Conservation (phyloP, 2,888 invertebrate genomes). For the Adelphocoris suturalis region DNA sequence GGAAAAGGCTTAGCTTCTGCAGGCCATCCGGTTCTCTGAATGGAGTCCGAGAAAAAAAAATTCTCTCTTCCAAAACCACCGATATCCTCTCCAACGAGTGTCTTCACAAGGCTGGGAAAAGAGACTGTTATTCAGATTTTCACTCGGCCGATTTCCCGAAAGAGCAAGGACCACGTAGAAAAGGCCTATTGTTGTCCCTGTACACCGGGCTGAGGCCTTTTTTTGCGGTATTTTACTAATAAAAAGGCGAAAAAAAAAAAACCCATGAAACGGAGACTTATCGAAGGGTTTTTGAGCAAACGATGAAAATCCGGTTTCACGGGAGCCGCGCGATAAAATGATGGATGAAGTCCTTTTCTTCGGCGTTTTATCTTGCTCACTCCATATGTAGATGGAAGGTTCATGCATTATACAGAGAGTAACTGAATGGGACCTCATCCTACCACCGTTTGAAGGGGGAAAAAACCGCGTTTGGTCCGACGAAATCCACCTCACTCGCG, state of each 20-base stretch:
- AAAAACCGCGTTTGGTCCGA: constrained; percentile 7
- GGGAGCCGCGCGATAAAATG: constrained; percentile 32
- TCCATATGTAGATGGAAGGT: constrained; percentile 52
- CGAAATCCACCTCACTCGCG: not conserved
- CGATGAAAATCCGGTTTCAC: constrained; percentile 37
- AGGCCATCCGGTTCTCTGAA: constrained; percentile 2
- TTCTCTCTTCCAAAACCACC: not conserved
- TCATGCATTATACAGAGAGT: constrained; percentile 53
- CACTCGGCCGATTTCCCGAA: not conserved
- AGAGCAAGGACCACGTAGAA: not conserved
- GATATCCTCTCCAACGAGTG: not conserved
- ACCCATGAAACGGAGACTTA: not conserved
- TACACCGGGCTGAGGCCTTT: not conserved
- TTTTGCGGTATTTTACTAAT: not conserved
- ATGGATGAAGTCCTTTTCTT: constrained; percentile 44
- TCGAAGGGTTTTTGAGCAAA: constrained; percentile 25
- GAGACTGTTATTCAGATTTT: constrained; percentile 23
- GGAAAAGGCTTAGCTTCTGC: constrained; percentile 1
- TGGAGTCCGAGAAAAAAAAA: not conserved
- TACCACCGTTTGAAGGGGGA: not conserved
- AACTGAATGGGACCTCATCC: constrained; percentile 51
- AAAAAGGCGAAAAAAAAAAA: not conserved
- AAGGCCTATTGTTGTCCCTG: constrained; percentile 1
- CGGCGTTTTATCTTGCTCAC: constrained; percentile 51
- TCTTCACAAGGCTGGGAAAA: not conserved